Evolutionary conservation across 2,113 vertebrate species (phyloP).

Genomic region (Porphyrio hochstetteri): DNA sequence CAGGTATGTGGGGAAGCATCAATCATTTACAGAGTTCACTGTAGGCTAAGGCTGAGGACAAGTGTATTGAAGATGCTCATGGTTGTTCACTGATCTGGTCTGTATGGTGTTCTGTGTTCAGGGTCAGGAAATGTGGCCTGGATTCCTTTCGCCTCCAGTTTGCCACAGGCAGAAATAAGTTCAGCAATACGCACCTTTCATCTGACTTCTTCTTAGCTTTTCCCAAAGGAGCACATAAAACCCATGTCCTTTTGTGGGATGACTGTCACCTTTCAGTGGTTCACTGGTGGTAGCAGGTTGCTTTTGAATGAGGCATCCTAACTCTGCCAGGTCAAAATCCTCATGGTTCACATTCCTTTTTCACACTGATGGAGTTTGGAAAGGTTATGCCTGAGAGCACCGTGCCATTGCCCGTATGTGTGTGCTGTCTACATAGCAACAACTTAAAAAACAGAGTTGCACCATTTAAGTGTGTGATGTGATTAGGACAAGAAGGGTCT

Average conservation of each 20-base stretch:
- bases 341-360: neutral
- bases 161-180: neutral
- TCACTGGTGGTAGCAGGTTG: neutral
- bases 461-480: neutral
- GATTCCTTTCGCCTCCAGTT: neutral
- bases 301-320: neutral
- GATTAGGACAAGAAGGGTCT: neutral
- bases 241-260: neutral
- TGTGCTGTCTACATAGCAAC: neutral
- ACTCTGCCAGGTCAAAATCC: neutral
- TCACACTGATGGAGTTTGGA: neutral
- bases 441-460: neutral
- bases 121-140: neutral
- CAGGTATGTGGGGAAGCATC: neutral
- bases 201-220: neutral
- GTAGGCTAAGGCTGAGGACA: neutral
- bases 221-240: neutral
- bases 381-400: neutral
- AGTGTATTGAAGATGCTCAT: neutral
- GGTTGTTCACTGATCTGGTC: neutral
- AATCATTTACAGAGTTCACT: neutral
- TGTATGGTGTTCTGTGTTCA: neutral
- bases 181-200: neutral
- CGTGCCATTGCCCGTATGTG: fast-evolving
- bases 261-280: neutral